Evolutionary conservation across 1,140 invertebrate genomes (phyloP).

Genomic region (Aleiodes sp.): DNA sequence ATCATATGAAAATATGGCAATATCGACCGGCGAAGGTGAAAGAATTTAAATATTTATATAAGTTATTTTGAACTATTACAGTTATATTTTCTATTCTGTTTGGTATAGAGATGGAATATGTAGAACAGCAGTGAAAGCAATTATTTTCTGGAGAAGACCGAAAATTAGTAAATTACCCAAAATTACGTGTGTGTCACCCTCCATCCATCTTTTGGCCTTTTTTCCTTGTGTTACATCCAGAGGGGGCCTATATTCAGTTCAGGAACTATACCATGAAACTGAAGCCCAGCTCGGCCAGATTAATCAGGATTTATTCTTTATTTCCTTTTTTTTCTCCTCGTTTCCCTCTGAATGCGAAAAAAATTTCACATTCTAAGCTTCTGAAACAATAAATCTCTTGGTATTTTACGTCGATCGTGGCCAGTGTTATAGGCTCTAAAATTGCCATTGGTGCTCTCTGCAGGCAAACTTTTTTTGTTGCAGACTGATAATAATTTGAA

Average conservation of each 20-base stretch:
- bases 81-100: too few species aligned
- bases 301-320: slow-evolving; percentile 66
- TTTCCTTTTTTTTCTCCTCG: slow-evolving; percentile 29
- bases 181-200: background rate
- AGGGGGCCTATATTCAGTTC: slow-evolving; percentile 8
- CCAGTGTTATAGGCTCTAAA: background rate
- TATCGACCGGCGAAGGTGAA: too few species aligned
- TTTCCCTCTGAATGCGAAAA: slow-evolving; percentile 42
- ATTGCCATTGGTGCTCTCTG: background rate
- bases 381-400: slow-evolving; percentile 64
- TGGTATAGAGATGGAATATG: too few species aligned
- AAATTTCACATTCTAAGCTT: slow-evolving; percentile 49
- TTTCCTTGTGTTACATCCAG: slow-evolving; percentile 8
- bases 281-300: slow-evolving; percentile 57
- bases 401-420: slow-evolving; percentile 57
- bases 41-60: too few species aligned
- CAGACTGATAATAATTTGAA: slow-evolving; percentile 9
- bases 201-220: background rate
- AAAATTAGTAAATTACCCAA: too few species aligned
- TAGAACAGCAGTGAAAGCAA: too few species aligned
- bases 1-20: too few species aligned
- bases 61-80: too few species aligned
- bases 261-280: slow-evolving; percentile 4
- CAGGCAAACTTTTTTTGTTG: background rate
- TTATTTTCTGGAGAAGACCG: too few species aligned